Percentiles rank a stretch among this genome's conserved stretches.
These are phyloP conservation scores for Stomorhina lunata DNA, from an alignment of 2,888 invertebrate genomes.

Conservation along the genomic window DNA sequence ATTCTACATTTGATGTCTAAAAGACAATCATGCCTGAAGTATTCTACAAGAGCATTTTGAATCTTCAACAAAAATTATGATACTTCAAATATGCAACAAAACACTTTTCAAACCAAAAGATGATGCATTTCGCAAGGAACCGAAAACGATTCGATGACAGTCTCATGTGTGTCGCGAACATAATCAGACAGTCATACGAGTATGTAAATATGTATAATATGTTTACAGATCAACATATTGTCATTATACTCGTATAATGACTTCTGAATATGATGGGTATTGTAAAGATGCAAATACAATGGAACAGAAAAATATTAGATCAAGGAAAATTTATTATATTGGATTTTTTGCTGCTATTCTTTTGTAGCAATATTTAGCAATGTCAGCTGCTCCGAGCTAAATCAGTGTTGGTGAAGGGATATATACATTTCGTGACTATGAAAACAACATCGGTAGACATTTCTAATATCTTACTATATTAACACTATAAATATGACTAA, in stretches of 20 bases:
- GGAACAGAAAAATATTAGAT: constrained; percentile 29
- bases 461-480: too few relatives aligned
- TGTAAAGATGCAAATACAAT: not conserved
- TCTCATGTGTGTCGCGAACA: too few relatives aligned
- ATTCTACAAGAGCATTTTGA: constrained; percentile 54
- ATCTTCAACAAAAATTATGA: constrained; percentile 55
- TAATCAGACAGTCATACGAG: not conserved
- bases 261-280: too few relatives aligned
- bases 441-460: too few relatives aligned
- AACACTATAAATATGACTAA: too few relatives aligned
- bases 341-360: too few relatives aligned
- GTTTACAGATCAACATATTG: constrained; percentile 36
- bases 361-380: not conserved
- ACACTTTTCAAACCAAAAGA: constrained; percentile 52
- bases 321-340: constrained; percentile 19
- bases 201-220: not conserved
- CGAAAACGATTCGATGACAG: not conserved
- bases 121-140: not conserved
- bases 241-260: too few relatives aligned
- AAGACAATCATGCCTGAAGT: constrained; percentile 64
- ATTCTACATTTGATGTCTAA: constrained; percentile 50
- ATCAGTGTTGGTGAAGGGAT: not conserved
- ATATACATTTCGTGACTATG: too few relatives aligned
- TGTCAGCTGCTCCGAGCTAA: not conserved
- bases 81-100: constrained; percentile 57